Base-by-base conservation (phyloP, 2,888 invertebrate species). In the Drosophila infuscata region DNA sequence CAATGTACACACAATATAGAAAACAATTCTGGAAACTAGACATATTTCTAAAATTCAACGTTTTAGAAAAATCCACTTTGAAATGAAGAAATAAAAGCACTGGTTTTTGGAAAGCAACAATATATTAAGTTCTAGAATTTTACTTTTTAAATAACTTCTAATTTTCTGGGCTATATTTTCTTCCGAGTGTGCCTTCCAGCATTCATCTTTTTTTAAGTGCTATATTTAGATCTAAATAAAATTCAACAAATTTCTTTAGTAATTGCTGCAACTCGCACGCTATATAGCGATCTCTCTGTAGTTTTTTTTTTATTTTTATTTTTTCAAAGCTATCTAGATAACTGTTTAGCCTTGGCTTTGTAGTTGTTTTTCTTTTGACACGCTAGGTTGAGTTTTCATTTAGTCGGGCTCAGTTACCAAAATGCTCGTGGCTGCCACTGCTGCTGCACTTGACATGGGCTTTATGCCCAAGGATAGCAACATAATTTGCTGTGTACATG, bases 381-480 rank as follows among this genome's bases (percentile, higher is more conserved):
- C 48, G 64, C 9, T n/a, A 29, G 46, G 25, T 30, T 25, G 33
- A 38, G 48, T 41, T 30, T 58, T 41, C 52, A 49, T 46, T 58
- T 25, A 46, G 51, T 58, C n/a, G 30, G 41, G 58, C 33, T 59
- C 46, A 51, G 58, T 69, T 58, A 49, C 35, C 35, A 30, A 41
- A 54, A n/a, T 38, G 59, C 65, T 52, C 41, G 58, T 43, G 35
- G 61, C 38, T 59, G 17, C 56, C 38, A 8, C 46, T 46, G 46
- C 20, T 12, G 65, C 46, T 53, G 66, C 75, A 67, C 64, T 78
- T 76, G 76, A 76, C 65, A 75, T 64, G 56, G 60, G 67, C 68
- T 74, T 68, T 61, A 64, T 63, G 76, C 68, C 63, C 74, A 75
- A 82, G 88, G 81, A 87, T 82, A 73, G 64, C 71, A 74, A 70